Conservation (phyloP, 2,888 invertebrate genomes). For the Chironomus riparius region DNA sequence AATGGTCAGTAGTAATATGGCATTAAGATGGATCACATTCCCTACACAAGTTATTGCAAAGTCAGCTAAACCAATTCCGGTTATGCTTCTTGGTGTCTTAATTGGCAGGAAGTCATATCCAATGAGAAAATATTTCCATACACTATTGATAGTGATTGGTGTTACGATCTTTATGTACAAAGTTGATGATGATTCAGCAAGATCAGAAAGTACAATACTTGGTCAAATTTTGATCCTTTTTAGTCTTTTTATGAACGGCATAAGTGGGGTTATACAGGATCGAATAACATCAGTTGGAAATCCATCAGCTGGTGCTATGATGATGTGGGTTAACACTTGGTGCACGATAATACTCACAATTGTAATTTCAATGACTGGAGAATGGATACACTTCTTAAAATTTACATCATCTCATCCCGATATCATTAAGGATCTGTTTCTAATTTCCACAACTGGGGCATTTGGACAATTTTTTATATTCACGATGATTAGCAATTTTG, state of each 20-base stretch:
- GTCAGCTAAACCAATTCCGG: constrained; percentile 97
- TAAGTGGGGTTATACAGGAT: constrained; percentile 84
- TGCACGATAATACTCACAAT: constrained; percentile 54
- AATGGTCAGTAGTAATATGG: constrained; percentile 95
- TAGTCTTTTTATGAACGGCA: constrained; percentile 88
- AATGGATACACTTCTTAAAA: constrained; percentile 62
- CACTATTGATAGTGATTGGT: constrained; percentile 82
- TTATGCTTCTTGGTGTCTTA: constrained; percentile 90
- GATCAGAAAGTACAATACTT: constrained; percentile 45
- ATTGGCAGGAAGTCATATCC: constrained; percentile 83
- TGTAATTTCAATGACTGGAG: constrained; percentile 74
- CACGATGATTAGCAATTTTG: constrained; percentile 78
- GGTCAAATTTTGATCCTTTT: constrained; percentile 73
- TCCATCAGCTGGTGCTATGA: constrained; percentile 85
- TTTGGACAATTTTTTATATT: constrained; percentile 96
- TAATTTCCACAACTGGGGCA: constrained; percentile 76
- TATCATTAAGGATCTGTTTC: constrained; percentile 61
- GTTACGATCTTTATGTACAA: constrained; percentile 93
- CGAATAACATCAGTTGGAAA: constrained; percentile 77
- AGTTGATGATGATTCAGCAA: constrained; percentile 50
- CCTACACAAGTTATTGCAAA: constrained; percentile 98
- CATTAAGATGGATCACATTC: constrained; percentile 90
- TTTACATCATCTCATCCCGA: constrained; percentile 75
- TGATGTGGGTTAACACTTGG: constrained; percentile 54
- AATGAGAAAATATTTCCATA: constrained; percentile 78